A percentile compares a stretch with the other conserved stretches of the same genome.
Evolutionary conservation across 2,113 vertebrate species (phyloP).

Genomic region (human): GRCh38 chr20:16691501-16692000

Average conservation of each 20-base stretch:
- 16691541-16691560: neutral
- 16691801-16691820: slow-evolving; percentile 56
- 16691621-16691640: slow-evolving; percentile 23
- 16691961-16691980: neutral
- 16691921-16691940: neutral
- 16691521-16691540: neutral
- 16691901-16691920: neutral
- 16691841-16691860: slow-evolving; percentile 37
- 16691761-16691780: slow-evolving; percentile 54
- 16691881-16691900: slow-evolving; percentile 25
- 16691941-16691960: neutral
- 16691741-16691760: slow-evolving; percentile 54
- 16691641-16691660: neutral
- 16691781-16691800: slow-evolving; percentile 61
- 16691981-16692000: neutral
- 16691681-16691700: slow-evolving; percentile 37
- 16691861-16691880: slow-evolving; percentile 51
- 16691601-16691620: neutral
- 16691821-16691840: slow-evolving; percentile 52
- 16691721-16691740: slow-evolving; percentile 41
- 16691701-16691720: slow-evolving; percentile 46
- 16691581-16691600: neutral
- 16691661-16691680: neutral
- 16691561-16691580: neutral
- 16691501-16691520: neutral